Evolutionary conservation across 2,888 invertebrate genomes (phyloP), one percentile per base, ranked within the genome.

Genomic region (Chrysolina oricalcia): DNA sequence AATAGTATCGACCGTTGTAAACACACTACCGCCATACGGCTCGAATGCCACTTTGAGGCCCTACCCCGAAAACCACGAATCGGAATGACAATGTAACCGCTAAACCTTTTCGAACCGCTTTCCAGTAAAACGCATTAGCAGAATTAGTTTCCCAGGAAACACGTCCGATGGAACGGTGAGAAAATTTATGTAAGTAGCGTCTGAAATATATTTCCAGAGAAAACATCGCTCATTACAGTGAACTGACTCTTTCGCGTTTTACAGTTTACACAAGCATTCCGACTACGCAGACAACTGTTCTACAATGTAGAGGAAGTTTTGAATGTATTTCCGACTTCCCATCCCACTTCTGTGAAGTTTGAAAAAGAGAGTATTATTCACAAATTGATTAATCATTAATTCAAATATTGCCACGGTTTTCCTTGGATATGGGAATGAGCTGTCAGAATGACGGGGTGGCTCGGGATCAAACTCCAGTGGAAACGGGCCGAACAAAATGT

Each of bases 71-170:
- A 59, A 59, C 59, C 59, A 27, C 59, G 59, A 35, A 59, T 35
- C 59, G 59, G 27, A 59, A 59, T 59, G 59, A 59, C 59, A 59
- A 59, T 59, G 59, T 27, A 59, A 35, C 59, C 59, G 59, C 59
- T 17, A 59, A 59, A 59, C 59, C 59, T 59, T 59, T 59, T 59
- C 59, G 59, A 59, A 59, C 23, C 35, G 59, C 27, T 35, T 59
- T 59, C 59, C 15, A 6, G 59, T 23, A 59, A 59, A 59, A 59
- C 59, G 59, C 59, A 59, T 59, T 59, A 59, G 59, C 59, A 6
- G 59, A 59, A 59, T 59, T 59, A 27, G 59, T 59, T 59, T 59
- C 23, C 35, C 35, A 15, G 59, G 59, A 59, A 59, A 59, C 59
- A 27, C 59, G 59, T 59, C n/a, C 59, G 35, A 15, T 15, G 35